Evolutionary conservation across 2,113 vertebrate genomes (phyloP).

Genomic region (Sturnus vulgaris): DNA sequence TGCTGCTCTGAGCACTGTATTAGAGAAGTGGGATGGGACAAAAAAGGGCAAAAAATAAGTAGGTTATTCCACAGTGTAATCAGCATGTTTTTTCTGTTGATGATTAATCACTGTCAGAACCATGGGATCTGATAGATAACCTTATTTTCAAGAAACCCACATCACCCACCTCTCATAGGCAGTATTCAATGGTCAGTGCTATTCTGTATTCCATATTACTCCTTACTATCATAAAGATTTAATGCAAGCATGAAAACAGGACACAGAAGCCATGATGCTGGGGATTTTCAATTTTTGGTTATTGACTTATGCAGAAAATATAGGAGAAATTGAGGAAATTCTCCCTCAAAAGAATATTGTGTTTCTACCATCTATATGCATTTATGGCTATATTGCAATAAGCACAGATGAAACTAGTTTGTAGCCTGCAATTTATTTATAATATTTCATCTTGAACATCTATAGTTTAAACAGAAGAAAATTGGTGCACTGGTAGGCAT

Average conservation of each 20-base stretch:
- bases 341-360: neutral
- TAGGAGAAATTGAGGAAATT: neutral
- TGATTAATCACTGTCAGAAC: neutral
- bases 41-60: neutral
- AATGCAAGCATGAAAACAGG: neutral
- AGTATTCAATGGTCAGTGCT: neutral
- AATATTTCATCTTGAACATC: neutral
- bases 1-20: neutral
- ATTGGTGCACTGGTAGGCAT: neutral
- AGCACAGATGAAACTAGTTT: neutral
- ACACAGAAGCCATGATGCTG: accelerated
- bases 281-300: neutral
- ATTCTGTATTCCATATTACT: neutral
- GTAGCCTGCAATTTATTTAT: neutral
- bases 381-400: neutral
- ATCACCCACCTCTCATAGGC: neutral
- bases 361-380: neutral
- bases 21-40: neutral
- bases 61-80: neutral
- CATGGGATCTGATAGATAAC: neutral
- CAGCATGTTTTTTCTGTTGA: neutral
- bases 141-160: neutral
- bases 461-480: neutral
- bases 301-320: neutral
- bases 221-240: neutral